These are phyloP conservation scores for Steinernema hermaphroditum DNA, from an alignment of 2,888 invertebrate species.

Conservation along the genomic window DNA sequence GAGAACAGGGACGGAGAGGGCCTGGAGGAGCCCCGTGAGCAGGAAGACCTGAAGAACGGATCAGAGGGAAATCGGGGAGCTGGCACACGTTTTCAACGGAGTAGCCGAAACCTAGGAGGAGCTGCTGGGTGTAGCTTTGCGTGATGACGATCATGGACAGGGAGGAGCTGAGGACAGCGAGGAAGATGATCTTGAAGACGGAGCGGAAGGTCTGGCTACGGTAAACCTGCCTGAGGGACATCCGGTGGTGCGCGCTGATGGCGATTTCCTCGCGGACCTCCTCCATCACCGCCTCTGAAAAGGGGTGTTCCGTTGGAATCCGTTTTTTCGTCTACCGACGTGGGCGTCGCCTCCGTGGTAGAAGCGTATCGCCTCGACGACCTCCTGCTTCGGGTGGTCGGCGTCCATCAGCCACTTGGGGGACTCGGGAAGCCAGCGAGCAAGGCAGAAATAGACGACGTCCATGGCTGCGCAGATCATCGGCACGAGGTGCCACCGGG, in stretches of 20 bases:
- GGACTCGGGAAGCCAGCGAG: not conserved
- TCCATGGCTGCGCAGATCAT: conserved; percentile 1
- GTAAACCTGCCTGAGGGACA: not conserved
- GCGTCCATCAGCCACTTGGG: conserved; percentile 13
- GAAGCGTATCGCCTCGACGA: not conserved
- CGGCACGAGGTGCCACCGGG: not conserved
- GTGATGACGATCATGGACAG: not conserved
- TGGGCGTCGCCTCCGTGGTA: not conserved
- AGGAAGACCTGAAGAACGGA: not conserved
- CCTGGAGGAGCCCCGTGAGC: not conserved
- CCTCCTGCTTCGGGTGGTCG: not conserved
- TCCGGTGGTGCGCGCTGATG: not conserved
- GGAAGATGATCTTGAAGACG: not conserved
- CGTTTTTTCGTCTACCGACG: not conserved
- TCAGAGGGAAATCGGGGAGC: not conserved
- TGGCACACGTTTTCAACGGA: not conserved
- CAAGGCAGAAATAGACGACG: not conserved
- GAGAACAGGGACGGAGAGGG: not conserved
- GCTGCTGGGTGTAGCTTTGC: conserved; percentile 8
- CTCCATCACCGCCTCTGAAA: not conserved
- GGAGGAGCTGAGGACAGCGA: not conserved
- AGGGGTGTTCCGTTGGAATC: not conserved
- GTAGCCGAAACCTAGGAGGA: conserved; percentile 2
- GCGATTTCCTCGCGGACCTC: not conserved
- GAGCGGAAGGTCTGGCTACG: not conserved